A percentile compares a stretch with the other conserved stretches of the same genome.
Conservation (phyloP, 1,140 invertebrate genomes). For the Nasonia longicornis region DNA sequence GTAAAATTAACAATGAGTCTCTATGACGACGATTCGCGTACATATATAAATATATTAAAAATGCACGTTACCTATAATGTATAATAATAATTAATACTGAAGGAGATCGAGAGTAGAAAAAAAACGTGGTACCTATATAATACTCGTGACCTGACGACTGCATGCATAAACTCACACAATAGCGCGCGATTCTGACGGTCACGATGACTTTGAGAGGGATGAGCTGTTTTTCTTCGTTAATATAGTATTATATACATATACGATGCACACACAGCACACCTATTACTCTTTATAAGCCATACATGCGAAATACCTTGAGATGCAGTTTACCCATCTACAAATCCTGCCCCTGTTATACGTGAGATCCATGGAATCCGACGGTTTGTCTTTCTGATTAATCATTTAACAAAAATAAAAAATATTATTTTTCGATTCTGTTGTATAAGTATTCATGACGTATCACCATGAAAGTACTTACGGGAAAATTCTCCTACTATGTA, state of each 20-base stretch:
- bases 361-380: no score
- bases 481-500: no score
- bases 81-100: not conserved
- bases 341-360: no score
- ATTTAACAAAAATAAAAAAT: no score
- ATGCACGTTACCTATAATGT: conserved; percentile 14
- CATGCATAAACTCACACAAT: not conserved
- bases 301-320: no score
- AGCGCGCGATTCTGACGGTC: not conserved
- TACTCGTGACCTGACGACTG: not conserved
- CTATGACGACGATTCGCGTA: not conserved
- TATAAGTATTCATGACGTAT: no score
- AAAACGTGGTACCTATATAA: conserved; percentile 20
- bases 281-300: not conserved
- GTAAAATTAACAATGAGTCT: not conserved
- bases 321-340: no score
- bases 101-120: not conserved
- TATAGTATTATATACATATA: not conserved
- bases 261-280: not conserved
- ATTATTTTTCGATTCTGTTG: no score
- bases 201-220: not conserved
- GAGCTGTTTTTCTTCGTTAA: not conserved
- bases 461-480: no score
- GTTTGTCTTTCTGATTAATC: no score
- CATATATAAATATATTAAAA: not conserved